Evolutionary conservation across 92 coral and sea anemone genomes (phyloP), one percentile per base, ranked within the genome.

Genomic region (Meandrina meandrites): DNA sequence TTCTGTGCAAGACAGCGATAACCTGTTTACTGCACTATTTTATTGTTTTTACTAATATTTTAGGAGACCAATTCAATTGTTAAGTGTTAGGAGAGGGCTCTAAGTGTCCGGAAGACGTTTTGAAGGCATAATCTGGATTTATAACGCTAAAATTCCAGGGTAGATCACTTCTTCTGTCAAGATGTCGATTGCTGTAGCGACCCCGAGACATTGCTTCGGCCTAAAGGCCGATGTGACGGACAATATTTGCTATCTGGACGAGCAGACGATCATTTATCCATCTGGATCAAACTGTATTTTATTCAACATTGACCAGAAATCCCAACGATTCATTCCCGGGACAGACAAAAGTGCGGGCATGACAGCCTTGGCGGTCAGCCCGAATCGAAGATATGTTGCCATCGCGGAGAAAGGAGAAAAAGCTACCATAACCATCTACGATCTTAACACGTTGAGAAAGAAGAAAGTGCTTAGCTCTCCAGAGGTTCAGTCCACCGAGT

Each of bases 311-410:
- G 99, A 97, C 84, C 99, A 97, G 91, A 97, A 97, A 76, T 92
- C 99, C 42, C 99, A 97, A 83, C 87, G 99, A 89, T 97, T 97
- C 76, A 97, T 97, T 60, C 99, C 99, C 51, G 99, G 99, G 13
- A 90, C 99, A 24, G 99, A 97, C 62, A 97, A 97, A 86, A 92
- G 99, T 47, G 92, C 95, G 54, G 98, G 99, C 4, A 97, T 97
- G 95, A 97, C 98, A 4, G 97, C 99, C 6, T 82, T 97, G 94
- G 98, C 99, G 0, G 99, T 97, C 34, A 97, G 99, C 58, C 99
- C 99, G 21, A 97, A 97, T 81, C 88, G 99, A 88, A 83, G 99
- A 51, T 97, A 97, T 82, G 98, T 97, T 71, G 98, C 99, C 72
- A 93, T 97, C 88, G 99, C 97, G 0, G 99, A 97, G 84, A 95